A percentile compares a stretch with the other conserved stretches of the same genome.
Conservation (phyloP, 1,140 invertebrate genomes). For the Sycobia sp. region DNA sequence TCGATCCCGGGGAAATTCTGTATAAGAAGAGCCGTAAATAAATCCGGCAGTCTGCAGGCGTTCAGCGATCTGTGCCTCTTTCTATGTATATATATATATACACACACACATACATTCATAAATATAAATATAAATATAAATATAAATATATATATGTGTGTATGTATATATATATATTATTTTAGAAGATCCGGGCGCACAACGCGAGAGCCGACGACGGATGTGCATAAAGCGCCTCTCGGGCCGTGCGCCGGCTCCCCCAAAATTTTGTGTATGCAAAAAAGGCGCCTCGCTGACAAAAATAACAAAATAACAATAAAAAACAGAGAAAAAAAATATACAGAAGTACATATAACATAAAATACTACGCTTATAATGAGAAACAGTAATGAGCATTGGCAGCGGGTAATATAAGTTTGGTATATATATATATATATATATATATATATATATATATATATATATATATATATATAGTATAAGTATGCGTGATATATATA, state of each 20-base stretch:
- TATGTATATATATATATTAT: too few species aligned
- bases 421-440: too few species aligned
- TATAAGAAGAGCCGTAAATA: constrained; percentile 19
- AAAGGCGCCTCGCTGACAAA: constrained; percentile 24
- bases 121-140: too few species aligned
- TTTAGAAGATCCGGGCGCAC: constrained; percentile 27
- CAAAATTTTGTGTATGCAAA: too few species aligned
- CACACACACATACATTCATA: too few species aligned
- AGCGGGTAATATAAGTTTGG: constrained; percentile 8
- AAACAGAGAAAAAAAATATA: too few species aligned
- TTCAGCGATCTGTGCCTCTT: constrained; percentile 14
- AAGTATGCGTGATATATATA: background rate
- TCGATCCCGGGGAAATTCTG: background rate
- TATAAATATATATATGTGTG: too few species aligned
- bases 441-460: too few species aligned
- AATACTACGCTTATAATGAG: constrained; percentile 5
- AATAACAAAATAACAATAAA: too few species aligned
- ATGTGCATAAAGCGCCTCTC: too few species aligned
- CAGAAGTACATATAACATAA: constrained; percentile 1
- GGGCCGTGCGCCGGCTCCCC: constrained; percentile 15
- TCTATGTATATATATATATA: too few species aligned
- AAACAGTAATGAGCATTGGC: constrained; percentile 23
- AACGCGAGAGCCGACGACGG: constrained; percentile 19
- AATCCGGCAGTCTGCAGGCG: constrained; percentile 25
- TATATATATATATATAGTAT: too few species aligned